Percentiles rank a stretch among this genome's conserved stretches.
These are phyloP conservation scores for Parnassius apollo DNA, from an alignment of 2,888 invertebrate genomes.

Conservation along the genomic window DNA sequence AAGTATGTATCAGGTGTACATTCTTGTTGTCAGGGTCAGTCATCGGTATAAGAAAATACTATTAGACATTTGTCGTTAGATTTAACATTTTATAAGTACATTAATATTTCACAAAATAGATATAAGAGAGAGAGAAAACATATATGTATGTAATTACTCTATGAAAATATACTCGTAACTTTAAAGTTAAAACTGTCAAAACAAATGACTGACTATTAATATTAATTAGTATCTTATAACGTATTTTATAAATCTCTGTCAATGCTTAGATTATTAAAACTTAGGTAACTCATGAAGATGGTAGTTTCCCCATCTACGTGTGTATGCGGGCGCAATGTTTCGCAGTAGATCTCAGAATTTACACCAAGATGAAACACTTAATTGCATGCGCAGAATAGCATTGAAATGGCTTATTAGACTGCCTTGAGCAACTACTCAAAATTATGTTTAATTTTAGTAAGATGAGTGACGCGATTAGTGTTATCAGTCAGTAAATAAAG, in stretches of 20 bases:
- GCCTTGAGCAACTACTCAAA: conserved; percentile 1
- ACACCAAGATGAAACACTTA: conserved; percentile 43
- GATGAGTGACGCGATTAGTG: background rate
- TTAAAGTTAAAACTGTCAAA: no score
- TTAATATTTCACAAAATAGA: no score
- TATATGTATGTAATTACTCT: no score
- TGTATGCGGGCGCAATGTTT: conserved; percentile 41
- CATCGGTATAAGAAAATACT: no score
- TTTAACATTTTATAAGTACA: no score
- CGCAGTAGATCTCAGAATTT: conserved; percentile 44
- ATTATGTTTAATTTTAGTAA: background rate
- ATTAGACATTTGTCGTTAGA: no score
- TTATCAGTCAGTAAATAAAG: background rate
- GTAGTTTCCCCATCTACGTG: conserved; percentile 41
- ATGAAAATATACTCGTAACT: no score
- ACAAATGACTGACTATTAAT: no score
- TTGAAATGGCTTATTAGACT: conserved; percentile 25
- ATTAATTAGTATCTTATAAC: no score
- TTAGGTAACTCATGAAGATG: conserved; percentile 20
- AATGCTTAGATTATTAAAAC: background rate
- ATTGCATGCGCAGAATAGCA: conserved; percentile 32
- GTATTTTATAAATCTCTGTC: conserved; percentile 1
- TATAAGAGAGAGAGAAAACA: no score
- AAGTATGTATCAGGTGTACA: no score
- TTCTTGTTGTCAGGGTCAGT: no score